Base-by-base conservation (phyloP, 1,140 invertebrate species). In the Andrena cerasifolii region DNA sequence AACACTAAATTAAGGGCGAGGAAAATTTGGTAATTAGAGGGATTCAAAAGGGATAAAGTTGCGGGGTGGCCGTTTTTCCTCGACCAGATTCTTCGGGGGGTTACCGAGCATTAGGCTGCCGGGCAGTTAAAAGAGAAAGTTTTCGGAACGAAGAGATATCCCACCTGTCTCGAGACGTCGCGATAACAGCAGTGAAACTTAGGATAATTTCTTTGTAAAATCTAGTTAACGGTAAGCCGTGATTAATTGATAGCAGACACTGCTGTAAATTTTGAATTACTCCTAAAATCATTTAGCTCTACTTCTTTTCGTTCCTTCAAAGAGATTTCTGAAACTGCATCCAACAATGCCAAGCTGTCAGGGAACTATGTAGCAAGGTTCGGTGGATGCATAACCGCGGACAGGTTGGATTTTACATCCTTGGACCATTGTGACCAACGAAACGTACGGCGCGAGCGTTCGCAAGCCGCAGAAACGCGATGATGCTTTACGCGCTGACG, bases 21-120 rank as follows among this genome's bases (percentile, higher is more conserved):
- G 90, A 92, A 91, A 92, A 92, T 92, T 92, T 91, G 91, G 90
- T 90, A 92, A 92, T 92, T 92, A 92, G 89, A 77, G 87, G 83
- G 89, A 88, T 90, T 90, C 88, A 86, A 88, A 90, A 88, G 87
- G 90, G 89, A 91, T 88, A 88, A 88, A 91, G 85, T 86, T 86
- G 62, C 70, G 58, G 82, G 68, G 85, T 74, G 86, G 63, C 49
- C 77, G 75, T 79, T 86, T 82, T 85, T 81, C 78, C 68, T 74
- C 24, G 47, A 54, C 63, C 82, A 78, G 78, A 84, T 85, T 85
- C 83, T 78, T 85, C 45, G 56, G 36, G 31, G 67, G 49, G 70
- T 74, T 84, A 47, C 45, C 45, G 7, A 28, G 47, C 45, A 31
- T 70, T 75, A 45, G 62, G 33, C 8, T 7, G 31, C n/a, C 10